Base-by-base conservation (phyloP, 1,140 invertebrate genomes). In the Kradibia gibbosae region DNA sequence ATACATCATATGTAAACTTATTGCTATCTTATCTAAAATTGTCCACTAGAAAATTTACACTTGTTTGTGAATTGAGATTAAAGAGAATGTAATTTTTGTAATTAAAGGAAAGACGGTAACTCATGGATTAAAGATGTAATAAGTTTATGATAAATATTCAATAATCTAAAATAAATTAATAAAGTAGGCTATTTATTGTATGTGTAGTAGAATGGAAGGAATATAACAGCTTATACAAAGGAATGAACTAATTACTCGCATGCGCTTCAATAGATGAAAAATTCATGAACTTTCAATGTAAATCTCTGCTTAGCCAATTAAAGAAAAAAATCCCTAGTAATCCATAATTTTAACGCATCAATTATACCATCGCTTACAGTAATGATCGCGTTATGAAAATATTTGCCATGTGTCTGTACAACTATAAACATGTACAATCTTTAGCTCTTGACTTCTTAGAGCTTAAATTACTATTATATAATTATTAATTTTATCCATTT, bases 391-490 rank as follows among this genome's bases (percentile, higher is more conserved):
- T 36, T 72, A 72, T 34, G 48, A 55, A 73, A 55, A 55, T 55
- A 36, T 55, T 34, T 5, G 3, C 17, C 13, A 17, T 50, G 28
- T 42, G 22, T 50, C 70, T 50, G 31, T 31, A 72, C 45, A 5
- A n/a, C n/a, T 28, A 71, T 71, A 71, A 72, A 48, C 70, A 36
- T 48, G 39, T 72, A 72, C 70, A 72, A 72, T 48, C 20, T 48
- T 72, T 7, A 72, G 70, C 70, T 72, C 70, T 10, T 72, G 70
- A 48, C 70, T 72, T 48, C 20, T 48, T 72, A 28, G 70, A 72
- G 70, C 70, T 72, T 28, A 22, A 48, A 72, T 72, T 72, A 72
- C 42, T 28, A 72, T 48, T 25, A 73, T 34, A 73, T 73, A 73
- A 53, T 31, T 73, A 73, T 53, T 72, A 45, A 4, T 70, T 48